Evolutionary conservation across 1,140 invertebrate species (phyloP), one percentile per base, ranked within the genome.

Genomic region (Panagrolaimus sp.): DNA sequence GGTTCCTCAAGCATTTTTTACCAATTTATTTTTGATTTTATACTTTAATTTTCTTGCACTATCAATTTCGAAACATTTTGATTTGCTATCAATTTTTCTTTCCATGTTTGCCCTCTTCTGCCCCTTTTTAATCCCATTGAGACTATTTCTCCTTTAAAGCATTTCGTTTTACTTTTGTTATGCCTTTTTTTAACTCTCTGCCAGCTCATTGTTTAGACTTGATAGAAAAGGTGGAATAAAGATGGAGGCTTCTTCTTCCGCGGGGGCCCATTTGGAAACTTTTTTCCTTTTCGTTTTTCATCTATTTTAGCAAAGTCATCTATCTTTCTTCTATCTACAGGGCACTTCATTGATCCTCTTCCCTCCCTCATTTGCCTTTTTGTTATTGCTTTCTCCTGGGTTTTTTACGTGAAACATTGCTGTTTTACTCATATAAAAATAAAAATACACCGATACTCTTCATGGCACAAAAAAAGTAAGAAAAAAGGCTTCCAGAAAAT

Each of bases 281-380:
- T 57, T 27, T 57, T 20, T n/a, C n/a, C n/a, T 7, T 38, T 38
- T 38, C 31, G 7, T 38, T 38, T 38, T 38, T 38, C 31, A 38
- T 38, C 31, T 38, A 38, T 38, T 57, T 27, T 57, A 57, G 20
- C 20, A 57, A 57, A 57, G 51, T 57, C 51, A 57, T 57, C 51
- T 57, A 27, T 57, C 51, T 57, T 57, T 57, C 7, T 57, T 57
- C 51, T 25, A 23, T 27, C 20, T 57, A 20, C 51, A 11, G 27
- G 51, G 51, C 51, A 57, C 27, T 57, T 20, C 51, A 57, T 57
- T 57, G 51, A 57, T 57, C 51, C 51, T 57, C 20, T 27, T 20
- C 51, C 7, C 7, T 7, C 7, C 31, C 31, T 38, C 31, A 38
- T 4, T 38, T 38, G 2, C 31, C n/a, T n/a, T 38, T 2, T 38